Evolutionary conservation across 2,797 vertebrate genomes (phyloP), one percentile per base, ranked within the genome.

Genomic region (Myoxocephalus aenaeus): DNA sequence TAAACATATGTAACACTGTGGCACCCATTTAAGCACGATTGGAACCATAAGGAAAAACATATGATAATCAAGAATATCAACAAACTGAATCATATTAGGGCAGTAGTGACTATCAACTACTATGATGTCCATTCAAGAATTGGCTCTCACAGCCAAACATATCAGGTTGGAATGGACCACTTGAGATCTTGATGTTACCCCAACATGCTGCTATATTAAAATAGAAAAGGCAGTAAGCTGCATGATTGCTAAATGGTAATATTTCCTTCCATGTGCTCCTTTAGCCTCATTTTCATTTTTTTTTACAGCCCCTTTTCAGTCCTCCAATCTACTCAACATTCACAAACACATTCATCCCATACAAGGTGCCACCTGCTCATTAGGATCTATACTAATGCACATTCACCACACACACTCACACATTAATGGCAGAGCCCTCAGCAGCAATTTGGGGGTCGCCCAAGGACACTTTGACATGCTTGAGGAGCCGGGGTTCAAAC

Each of bases 241-340:
- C 38, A 38, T 7, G 34, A 12, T 46, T 25, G 11, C 71, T 69
- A 66, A 65, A 44, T 70, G 73, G 17, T 40, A 36, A 66, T 66
- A 29, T 54, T 2, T 17, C 38, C 18, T 50, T 66, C 20, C 56
- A 63, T 67, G 72, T 72, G 51, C 32, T 51, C 44, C 40, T 27
- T 56, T 14, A 1, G 46, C 48, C 54, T 67, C 22, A 18, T 51
- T 40, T 36, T n/a, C n/a, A 50, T 40, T 15, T 17, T 7, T 18
- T 46, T 48, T 1, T 48, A 20, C 7, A 48, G 6, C 18, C 18
- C 46, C 7, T 48, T 48, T 48, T 18, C 8, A 48, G 18, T 48
- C 18, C 18, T 48, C 18, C 18, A 48, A 48, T 48, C 44, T 3
- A 48, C 46, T 48, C 46, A 48, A 20, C 46, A 48, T 48, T 18